phyloP scores from a whole-genome alignment of 1,140 invertebrate genomes.

The Phenacoccus solenopsis region DNA sequence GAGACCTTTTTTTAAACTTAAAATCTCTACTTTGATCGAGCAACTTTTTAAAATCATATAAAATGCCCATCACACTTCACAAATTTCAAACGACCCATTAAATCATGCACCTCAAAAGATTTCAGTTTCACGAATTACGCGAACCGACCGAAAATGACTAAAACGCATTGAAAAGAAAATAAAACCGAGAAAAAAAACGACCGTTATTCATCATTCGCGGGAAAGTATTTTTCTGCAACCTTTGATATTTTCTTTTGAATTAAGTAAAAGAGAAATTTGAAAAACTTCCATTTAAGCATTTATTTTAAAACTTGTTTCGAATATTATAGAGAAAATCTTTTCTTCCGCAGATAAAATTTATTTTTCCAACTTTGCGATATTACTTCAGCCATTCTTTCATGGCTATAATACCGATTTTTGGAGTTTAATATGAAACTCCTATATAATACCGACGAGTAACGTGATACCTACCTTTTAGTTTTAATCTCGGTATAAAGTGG shows the following conservation, averaged over 20 bases:
- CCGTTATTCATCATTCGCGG: too few relatives aligned
- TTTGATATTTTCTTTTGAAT: background rate
- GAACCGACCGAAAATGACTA: too few relatives aligned
- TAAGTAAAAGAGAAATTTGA: background rate
- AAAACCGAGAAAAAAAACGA: too few relatives aligned
- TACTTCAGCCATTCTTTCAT: background rate
- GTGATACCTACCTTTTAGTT: background rate
- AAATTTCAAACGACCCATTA: too few relatives aligned
- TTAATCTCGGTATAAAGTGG: background rate
- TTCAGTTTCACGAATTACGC: too few relatives aligned
- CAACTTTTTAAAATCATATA: too few relatives aligned
- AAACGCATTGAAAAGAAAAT: too few relatives aligned
- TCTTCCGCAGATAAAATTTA: background rate
- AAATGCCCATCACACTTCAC: too few relatives aligned
- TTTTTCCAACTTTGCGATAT: background rate
- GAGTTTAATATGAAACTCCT: background rate
- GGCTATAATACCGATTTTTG: background rate
- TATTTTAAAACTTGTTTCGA: background rate
- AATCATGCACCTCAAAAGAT: too few relatives aligned
- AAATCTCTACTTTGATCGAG: too few relatives aligned
- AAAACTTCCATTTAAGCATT: background rate
- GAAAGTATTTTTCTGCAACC: too few relatives aligned
- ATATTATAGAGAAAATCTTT: background rate
- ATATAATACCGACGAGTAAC: background rate
- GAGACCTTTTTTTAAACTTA: too few relatives aligned